These are phyloP conservation scores for Iguana delicatissima DNA, from an alignment of 2,797 vertebrate genomes.

Conservation along the genomic window DNA sequence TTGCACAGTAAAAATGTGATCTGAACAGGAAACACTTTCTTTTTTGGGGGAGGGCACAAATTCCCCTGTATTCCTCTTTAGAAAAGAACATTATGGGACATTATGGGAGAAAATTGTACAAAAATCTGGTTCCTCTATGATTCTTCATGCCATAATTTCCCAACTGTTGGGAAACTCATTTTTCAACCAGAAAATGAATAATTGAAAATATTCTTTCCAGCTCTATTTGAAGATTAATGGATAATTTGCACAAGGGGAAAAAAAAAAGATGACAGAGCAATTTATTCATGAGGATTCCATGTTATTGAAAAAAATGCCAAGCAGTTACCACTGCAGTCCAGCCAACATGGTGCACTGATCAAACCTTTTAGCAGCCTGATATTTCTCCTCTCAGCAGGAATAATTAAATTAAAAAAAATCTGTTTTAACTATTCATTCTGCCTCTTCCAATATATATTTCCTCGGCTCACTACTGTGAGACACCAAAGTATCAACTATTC, in stretches of 20 bases:
- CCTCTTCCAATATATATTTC: neutral
- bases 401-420: neutral
- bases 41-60: no score
- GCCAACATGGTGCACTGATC: conserved; percentile 51
- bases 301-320: conserved; percentile 66
- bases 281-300: conserved; percentile 40
- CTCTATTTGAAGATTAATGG: conserved; percentile 58
- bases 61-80: no score
- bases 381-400: conserved; percentile 35
- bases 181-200: no score
- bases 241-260: conserved; percentile 56
- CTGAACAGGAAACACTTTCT: no score
- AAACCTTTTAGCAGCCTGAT: conserved; percentile 35
- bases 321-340: conserved; percentile 58
- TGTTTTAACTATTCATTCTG: conserved; percentile 37
- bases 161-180: no score
- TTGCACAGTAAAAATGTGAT: no score
- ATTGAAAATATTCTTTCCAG: no score
- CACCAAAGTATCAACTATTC: neutral
- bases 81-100: no score
- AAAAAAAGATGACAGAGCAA: conserved; percentile 54
- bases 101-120: no score
- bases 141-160: no score
- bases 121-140: no score
- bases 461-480: neutral